Conservation (phyloP, 2,888 invertebrate genomes). For the Cosmorhoe ocellata region DNA sequence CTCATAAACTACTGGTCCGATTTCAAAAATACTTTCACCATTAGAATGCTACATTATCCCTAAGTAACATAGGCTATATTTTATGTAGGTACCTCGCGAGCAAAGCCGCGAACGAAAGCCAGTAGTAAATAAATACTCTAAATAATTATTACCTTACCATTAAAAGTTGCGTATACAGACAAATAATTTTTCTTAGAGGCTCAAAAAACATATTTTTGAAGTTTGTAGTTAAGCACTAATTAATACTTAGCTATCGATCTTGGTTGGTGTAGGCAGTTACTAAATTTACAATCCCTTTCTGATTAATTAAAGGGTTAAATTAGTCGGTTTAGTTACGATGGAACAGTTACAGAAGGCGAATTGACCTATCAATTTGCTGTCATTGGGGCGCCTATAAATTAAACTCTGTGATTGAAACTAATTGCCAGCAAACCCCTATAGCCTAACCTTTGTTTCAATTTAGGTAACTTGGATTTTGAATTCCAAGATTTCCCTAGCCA, state of each 20-base stretch:
- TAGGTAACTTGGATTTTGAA: neutral
- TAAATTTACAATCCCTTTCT: conserved; percentile 29
- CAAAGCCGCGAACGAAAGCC: no score
- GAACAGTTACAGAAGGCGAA: conserved; percentile 20
- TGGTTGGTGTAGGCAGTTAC: conserved; percentile 17
- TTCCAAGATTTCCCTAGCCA: neutral
- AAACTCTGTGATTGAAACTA: conserved; percentile 31
- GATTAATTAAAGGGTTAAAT: conserved; percentile 34
- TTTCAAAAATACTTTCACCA: no score
- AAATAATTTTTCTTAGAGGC: no score
- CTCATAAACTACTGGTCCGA: no score
- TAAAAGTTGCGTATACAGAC: no score
- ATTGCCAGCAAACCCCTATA: conserved; percentile 19
- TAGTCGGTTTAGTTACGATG: conserved; percentile 25
- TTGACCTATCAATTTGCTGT: conserved; percentile 31
- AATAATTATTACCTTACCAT: no score
- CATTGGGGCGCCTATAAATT: conserved; percentile 29
- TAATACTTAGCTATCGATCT: neutral
- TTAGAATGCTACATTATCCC: no score
- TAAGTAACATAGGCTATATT: no score
- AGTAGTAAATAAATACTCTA: no score
- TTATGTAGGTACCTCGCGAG: no score
- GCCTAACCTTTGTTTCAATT: conserved; percentile 13
- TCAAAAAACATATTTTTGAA: no score
- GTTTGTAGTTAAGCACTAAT: no score